These are phyloP conservation scores for Eueremaeus valkanovi DNA, from an alignment of 2,888 invertebrate species.

Conservation along the genomic window DNA sequence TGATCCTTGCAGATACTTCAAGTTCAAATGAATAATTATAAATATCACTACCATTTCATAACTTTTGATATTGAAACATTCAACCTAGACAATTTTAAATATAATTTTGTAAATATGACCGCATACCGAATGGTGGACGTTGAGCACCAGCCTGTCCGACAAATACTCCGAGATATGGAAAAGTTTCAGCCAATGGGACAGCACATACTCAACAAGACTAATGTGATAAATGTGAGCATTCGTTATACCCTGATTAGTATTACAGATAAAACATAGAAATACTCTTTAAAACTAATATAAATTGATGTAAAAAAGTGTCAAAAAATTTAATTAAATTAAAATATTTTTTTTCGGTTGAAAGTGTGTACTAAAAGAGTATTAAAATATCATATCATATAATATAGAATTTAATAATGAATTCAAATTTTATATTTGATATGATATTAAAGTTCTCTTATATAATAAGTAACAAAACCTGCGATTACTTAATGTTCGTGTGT, in stretches of 20 bases:
- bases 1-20: conserved; percentile 69
- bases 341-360: no score
- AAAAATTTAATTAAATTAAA: not conserved
- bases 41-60: conserved; percentile 90
- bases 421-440: no score
- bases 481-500: not conserved
- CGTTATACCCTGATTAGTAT: not conserved
- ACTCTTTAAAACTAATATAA: not conserved
- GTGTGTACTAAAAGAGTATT: no score
- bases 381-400: no score
- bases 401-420: no score
- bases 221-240: conserved; percentile 44
- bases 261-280: conserved; percentile 3
- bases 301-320: not conserved
- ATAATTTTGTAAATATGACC: conserved; percentile 89
- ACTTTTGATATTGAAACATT: conserved; percentile 62
- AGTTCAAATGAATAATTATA: conserved; percentile 89
- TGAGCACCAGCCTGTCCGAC: conserved; percentile 67
- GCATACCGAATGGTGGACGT: conserved; percentile 83
- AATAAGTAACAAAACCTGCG: not conserved
- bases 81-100: conserved; percentile 64
- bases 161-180: conserved; percentile 77
- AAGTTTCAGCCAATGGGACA: conserved; percentile 63
- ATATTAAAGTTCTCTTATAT: no score
- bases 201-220: conserved; percentile 43